phyloP scores from a whole-genome alignment of 2,888 invertebrate genomes.

The Cantharis flavilabris region DNA sequence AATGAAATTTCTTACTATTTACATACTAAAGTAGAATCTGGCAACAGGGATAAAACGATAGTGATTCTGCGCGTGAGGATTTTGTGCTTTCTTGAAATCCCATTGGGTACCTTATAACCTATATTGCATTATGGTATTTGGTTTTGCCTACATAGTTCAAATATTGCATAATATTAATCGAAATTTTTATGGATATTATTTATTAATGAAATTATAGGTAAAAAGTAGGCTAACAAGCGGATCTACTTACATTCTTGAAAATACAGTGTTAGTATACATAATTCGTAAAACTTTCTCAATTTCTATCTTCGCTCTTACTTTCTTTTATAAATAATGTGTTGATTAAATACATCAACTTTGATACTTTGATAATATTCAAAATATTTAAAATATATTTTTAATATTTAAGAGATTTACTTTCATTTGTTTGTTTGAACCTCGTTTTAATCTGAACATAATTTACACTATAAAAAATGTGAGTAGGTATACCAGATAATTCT shows the following conservation, averaged over 20 bases:
- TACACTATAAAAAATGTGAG: neutral
- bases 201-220: conserved; percentile 31
- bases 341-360: conserved; percentile 5
- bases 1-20: neutral
- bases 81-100: neutral
- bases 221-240: conserved; percentile 47
- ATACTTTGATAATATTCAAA: neutral
- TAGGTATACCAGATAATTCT: neutral
- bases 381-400: neutral
- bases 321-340: conserved; percentile 41
- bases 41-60: neutral
- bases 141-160: conserved; percentile 9
- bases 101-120: neutral
- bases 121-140: neutral
- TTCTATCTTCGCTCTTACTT: conserved; percentile 44
- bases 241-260: conserved; percentile 43
- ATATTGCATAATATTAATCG: conserved; percentile 13
- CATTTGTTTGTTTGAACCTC: neutral
- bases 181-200: conserved; percentile 9
- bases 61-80: neutral
- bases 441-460: neutral
- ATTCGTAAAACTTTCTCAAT: conserved; percentile 48
- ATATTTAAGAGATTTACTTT: neutral
- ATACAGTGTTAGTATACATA: conserved; percentile 41
- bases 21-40: neutral